Evolutionary conservation across 2,888 invertebrate species (phyloP).

Genomic region (Odontomyia ornata): DNA sequence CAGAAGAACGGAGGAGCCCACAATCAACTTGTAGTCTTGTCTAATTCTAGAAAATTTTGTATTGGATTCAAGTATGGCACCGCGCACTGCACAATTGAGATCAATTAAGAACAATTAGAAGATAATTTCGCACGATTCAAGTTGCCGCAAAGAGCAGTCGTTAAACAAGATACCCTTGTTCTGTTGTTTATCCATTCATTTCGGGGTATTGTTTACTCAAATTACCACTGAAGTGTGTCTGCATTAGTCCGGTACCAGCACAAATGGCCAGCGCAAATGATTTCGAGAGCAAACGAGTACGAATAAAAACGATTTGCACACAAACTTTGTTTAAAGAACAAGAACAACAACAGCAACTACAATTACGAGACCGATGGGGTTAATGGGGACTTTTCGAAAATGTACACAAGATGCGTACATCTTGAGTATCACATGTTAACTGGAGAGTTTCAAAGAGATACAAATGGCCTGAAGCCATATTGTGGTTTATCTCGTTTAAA

Average conservation of each 20-base stretch:
- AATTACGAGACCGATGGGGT: too few relatives aligned
- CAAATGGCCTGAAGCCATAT: constrained; percentile 55
- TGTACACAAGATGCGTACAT: constrained; percentile 51
- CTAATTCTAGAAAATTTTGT: background rate
- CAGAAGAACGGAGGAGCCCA: background rate
- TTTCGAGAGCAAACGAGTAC: constrained; percentile 4
- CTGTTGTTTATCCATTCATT: constrained; percentile 15
- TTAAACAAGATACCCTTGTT: background rate
- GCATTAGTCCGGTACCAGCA: background rate
- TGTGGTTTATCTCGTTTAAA: constrained; percentile 47
- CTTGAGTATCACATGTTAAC: constrained; percentile 55
- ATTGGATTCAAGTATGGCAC: background rate
- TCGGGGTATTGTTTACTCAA: constrained; percentile 19
- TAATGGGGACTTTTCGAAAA: constrained; percentile 7
- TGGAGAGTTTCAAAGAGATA: constrained; percentile 53
- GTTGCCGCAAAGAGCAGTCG: background rate
- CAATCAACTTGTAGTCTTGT: background rate
- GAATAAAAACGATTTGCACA: constrained; percentile 16
- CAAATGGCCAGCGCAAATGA: background rate
- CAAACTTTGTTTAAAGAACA: constrained; percentile 22
- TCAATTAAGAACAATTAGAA: constrained; percentile 41
- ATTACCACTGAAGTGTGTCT: constrained; percentile 22
- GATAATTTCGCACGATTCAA: constrained; percentile 21
- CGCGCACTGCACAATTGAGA: constrained; percentile 32
- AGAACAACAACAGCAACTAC: background rate